phyloP scores from a whole-genome alignment of 2,797 vertebrate species.

The Sebastolobus altivelis region DNA sequence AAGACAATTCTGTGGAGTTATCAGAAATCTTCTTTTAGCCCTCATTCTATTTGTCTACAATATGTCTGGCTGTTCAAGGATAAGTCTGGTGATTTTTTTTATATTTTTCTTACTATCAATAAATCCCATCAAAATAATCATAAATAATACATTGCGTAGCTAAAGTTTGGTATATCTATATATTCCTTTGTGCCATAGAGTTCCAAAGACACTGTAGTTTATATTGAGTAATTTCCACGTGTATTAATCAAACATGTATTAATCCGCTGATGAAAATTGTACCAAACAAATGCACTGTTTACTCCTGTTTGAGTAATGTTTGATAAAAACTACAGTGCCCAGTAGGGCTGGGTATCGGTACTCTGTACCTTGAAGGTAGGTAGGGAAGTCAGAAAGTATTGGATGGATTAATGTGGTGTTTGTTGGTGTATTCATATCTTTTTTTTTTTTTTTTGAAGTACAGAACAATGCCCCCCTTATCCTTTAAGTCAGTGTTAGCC shows the following conservation, averaged over 20 bases:
- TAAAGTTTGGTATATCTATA: background rate
- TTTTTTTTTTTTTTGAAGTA: background rate
- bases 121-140: background rate
- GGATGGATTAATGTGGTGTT: background rate
- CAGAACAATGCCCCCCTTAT: background rate
- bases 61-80: background rate
- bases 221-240: background rate
- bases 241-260: background rate
- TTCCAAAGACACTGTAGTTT: background rate
- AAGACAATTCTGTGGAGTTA: background rate
- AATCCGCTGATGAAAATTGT: background rate
- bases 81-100: background rate
- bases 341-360: too few species aligned
- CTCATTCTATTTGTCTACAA: background rate
- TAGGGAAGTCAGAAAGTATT: background rate
- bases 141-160: too few species aligned
- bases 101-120: too few species aligned
- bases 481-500: background rate
- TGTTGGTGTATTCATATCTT: background rate
- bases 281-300: background rate
- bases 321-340: background rate
- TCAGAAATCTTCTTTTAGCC: background rate
- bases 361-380: too few species aligned
- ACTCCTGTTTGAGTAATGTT: background rate
- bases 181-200: background rate